phyloP scores from a whole-genome alignment of 1,140 invertebrate species.

The Saccostrea echinata region DNA sequence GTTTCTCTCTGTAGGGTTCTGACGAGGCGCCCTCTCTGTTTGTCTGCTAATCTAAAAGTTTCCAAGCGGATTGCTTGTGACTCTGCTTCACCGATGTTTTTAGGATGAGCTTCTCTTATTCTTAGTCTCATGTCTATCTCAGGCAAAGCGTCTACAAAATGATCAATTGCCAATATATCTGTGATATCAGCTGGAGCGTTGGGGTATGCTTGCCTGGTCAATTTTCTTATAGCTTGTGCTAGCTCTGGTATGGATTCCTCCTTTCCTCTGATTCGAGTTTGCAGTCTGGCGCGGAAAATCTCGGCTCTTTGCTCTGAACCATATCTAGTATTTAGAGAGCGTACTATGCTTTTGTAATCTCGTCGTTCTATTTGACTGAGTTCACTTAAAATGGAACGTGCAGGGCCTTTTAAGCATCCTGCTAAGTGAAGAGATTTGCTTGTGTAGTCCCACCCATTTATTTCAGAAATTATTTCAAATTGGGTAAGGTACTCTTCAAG shows the following conservation, averaged over 20 bases:
- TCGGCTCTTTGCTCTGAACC: too few species aligned
- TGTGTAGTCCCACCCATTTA: slow-evolving; percentile 23
- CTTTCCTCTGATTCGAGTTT: not conserved
- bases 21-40: not conserved
- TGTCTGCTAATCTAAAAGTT: slow-evolving; percentile 13
- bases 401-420: slow-evolving; percentile 15
- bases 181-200: too few species aligned
- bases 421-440: not conserved
- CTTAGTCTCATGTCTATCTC: not conserved
- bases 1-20: too few species aligned
- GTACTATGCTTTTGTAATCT: not conserved
- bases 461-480: slow-evolving; percentile 20
- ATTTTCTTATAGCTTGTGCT: slow-evolving; percentile 39
- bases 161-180: too few species aligned
- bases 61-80: not conserved
- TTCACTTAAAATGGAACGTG: slow-evolving; percentile 9
- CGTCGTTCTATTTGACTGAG: not conserved
- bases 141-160: too few species aligned
- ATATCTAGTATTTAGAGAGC: slow-evolving; percentile 1
- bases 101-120: not conserved
- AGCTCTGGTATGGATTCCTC: slow-evolving; percentile 38
- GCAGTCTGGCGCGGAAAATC: slow-evolving; percentile 11
- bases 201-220: slow-evolving; percentile 9
- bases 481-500: slow-evolving; percentile 39
- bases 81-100: not conserved